Percentiles rank a stretch among this genome's conserved stretches.
These are phyloP conservation scores for Cottus gobio DNA, from an alignment of 2,113 vertebrate genomes.

Conservation along the genomic window DNA sequence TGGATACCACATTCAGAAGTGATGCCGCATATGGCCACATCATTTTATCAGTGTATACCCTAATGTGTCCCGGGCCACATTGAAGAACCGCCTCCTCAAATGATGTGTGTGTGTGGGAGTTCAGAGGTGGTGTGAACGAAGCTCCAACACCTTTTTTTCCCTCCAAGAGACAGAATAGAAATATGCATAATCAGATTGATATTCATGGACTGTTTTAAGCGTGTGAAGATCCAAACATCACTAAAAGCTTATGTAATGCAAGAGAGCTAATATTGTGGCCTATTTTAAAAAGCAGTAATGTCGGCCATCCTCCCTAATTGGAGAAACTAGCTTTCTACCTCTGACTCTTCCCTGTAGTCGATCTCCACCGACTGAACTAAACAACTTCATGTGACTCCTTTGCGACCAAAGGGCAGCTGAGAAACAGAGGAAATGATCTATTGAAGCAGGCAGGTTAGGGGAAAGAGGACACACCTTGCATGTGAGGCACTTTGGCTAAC, in stretches of 20 bases:
- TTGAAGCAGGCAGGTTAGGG: not conserved
- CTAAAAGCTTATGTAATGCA: not conserved
- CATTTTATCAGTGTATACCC: not conserved
- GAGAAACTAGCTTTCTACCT: not conserved
- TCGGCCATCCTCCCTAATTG: not conserved
- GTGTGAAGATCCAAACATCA: not conserved
- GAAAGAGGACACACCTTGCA: not conserved
- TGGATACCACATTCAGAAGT: not conserved
- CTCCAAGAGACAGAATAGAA: not conserved
- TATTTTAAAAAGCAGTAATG: not conserved
- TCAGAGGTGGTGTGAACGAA: not conserved
- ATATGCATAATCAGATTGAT: not conserved
- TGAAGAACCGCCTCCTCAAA: too few relatives aligned
- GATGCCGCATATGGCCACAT: not conserved
- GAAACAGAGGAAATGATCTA: slow-evolving; percentile 35
- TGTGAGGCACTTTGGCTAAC: not conserved
- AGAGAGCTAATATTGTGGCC: not conserved
- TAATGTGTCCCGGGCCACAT: not conserved
- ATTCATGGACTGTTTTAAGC: not conserved
- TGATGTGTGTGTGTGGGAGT: not conserved
- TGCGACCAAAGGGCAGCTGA: slow-evolving; percentile 5
- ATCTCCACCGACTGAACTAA: not conserved
- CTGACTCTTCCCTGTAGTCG: not conserved
- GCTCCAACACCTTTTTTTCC: not conserved
- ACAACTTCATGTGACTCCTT: not conserved